These are phyloP conservation scores for Alca torda DNA, from an alignment of 2,797 vertebrate species.

Conservation along the genomic window DNA sequence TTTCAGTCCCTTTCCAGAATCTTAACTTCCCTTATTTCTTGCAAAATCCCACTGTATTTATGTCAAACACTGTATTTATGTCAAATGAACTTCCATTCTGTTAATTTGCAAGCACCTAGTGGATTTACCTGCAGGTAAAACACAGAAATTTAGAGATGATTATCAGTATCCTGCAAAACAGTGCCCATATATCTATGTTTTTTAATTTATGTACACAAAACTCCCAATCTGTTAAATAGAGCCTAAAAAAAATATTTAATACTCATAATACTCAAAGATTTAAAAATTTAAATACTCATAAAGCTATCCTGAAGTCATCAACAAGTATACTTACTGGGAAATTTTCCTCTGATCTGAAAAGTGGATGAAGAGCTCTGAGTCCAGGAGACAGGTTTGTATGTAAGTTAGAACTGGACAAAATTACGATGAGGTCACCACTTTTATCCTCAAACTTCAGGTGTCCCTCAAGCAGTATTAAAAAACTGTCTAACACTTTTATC, in stretches of 20 bases:
- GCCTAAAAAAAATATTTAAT: background rate
- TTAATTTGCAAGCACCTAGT: background rate
- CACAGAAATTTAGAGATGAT: background rate
- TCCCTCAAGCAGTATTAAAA: background rate
- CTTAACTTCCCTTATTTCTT: background rate
- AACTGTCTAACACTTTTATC: background rate
- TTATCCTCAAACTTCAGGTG: background rate
- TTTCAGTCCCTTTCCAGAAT: background rate
- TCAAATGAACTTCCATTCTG: background rate
- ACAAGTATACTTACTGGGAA: background rate
- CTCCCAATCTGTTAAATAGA: background rate
- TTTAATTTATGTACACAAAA: background rate
- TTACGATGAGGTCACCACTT: rapidly evolving
- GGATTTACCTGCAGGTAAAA: background rate
- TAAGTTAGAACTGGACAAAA: background rate
- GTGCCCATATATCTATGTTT: background rate
- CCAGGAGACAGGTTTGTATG: background rate
- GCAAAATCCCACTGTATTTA: background rate
- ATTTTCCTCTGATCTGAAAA: background rate
- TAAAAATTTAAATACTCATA: background rate
- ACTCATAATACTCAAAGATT: background rate
- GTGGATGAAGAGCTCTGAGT: background rate
- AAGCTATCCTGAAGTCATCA: background rate
- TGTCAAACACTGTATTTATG: background rate
- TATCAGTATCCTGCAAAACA: background rate